Base-by-base conservation (phyloP, 2,888 invertebrate species). In the Ectemnius cavifrons region DNA sequence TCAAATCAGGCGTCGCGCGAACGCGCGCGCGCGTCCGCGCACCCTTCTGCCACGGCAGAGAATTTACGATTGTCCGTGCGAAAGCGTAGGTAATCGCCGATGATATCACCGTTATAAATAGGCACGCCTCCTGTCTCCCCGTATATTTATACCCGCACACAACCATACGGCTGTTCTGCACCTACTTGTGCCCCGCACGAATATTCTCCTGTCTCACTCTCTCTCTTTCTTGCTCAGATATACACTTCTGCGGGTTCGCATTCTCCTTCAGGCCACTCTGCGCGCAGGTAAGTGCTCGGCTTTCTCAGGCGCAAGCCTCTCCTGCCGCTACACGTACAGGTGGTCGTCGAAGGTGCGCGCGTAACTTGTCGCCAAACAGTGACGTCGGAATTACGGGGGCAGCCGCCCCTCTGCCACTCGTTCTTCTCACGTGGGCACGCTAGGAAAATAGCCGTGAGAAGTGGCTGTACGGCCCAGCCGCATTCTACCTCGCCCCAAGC, bases 41-140 rank as follows among this genome's bases (percentile, higher is more conserved):
- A 77, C 83, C 84, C 83, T 83, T 81, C 78, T 78, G 75, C 73
- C 75, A 65, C 37, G 1, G 37, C 8, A 45, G 77, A 84, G 81
- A 86, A 88, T 87, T 87, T 87, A 88, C 82, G 85, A 87, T 87
- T 88, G 88, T 88, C 86, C 86, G 86, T 87, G 89, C 89, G 87
- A 90, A 90, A 89, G 88, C 89, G 88, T 89, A 89, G 90, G 90
- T 89, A 90, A 90, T 90, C 86, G 87, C 73, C 87, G 88, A 89
- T 90, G 90, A 90, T 89, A 89, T 90, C 90, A 90, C 86, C 87
- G 86, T 88, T 89, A 87, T 89, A 90, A 90, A 90, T 90, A 90
- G 90, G 81, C 84, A 87, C 88, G 84, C 88, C 87, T 89, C 85
- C 86, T 86, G 86, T 85, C 85, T 86, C 85, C 37, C 67, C 79